Evolutionary conservation across 1,140 invertebrate genomes (phyloP).

Genomic region (Philotrypesis tridentata): DNA sequence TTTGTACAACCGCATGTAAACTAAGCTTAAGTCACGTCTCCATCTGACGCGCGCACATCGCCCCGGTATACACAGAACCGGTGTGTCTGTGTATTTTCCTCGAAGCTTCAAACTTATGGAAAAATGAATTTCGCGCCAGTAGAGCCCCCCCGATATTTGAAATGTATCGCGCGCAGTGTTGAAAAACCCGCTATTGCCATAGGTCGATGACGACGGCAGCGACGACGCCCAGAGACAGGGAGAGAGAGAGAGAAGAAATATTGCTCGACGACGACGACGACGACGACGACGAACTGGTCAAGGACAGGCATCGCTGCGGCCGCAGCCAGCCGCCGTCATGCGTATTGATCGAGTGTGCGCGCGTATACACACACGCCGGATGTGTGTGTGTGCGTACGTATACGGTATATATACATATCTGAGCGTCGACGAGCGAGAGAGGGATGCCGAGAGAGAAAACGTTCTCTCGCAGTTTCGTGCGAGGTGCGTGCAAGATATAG

Average conservation of each 20-base stretch:
- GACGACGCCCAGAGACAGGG: not conserved
- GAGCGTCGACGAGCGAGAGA: not conserved
- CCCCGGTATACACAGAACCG: too few species aligned
- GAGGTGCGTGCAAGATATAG: not conserved
- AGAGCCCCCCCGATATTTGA: not conserved
- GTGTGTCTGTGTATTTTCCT: not conserved
- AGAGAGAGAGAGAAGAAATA: not conserved
- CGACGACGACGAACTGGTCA: conserved; percentile 66
- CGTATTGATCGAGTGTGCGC: conserved; percentile 68
- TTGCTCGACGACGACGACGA: conserved; percentile 57
- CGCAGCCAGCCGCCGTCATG: conserved; percentile 53
- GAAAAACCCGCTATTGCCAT: conserved; percentile 55
- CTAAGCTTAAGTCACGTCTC: not conserved
- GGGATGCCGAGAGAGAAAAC: not conserved
- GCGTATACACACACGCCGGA: conserved; percentile 56
- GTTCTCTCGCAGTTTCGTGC: not conserved
- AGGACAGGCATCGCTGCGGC: conserved; percentile 60
- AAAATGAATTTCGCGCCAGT: not conserved
- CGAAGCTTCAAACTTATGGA: not conserved
- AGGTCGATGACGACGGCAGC: conserved; percentile 52
- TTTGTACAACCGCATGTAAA: not conserved
- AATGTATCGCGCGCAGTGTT: not conserved
- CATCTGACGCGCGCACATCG: not conserved
- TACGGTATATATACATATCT: not conserved
- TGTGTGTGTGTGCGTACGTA: not conserved